Evolutionary conservation across 2,888 invertebrate genomes (phyloP).

Genomic region (Dorcus hopei): DNA sequence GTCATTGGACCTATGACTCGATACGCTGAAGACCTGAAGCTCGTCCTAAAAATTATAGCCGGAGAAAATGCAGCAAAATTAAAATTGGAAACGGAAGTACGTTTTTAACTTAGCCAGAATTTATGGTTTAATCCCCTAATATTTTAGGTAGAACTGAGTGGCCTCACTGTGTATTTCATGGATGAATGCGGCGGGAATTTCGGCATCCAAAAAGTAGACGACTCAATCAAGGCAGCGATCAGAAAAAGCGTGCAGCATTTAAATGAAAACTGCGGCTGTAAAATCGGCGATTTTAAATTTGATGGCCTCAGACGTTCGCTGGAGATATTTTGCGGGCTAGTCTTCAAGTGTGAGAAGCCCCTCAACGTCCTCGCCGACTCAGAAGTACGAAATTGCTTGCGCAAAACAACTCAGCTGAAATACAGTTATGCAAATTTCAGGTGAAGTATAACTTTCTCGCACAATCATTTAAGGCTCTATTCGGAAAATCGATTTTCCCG

Average conservation of each 20-base stretch:
- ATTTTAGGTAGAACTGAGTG: conserved; percentile 31
- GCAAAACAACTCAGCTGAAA: background rate
- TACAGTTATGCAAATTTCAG: conserved; percentile 31
- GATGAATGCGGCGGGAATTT: conserved; percentile 57
- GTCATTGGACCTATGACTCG: conserved; percentile 73
- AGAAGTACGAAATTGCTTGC: conserved; percentile 1
- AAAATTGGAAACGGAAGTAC: conserved; percentile 53
- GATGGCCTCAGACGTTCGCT: conserved; percentile 12
- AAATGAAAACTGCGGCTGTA: conserved; percentile 49
- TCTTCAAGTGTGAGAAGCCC: conserved; percentile 4
- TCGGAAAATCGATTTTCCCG: conserved; percentile 48
- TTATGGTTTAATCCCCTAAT: background rate
- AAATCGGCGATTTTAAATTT: conserved; percentile 21
- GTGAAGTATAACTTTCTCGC: conserved; percentile 36
- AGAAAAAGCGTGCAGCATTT: conserved; percentile 53
- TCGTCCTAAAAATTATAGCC: conserved; percentile 63
- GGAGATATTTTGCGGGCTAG: conserved; percentile 26
- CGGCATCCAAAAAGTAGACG: conserved; percentile 53
- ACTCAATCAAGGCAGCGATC: conserved; percentile 54
- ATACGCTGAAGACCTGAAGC: conserved; percentile 70
- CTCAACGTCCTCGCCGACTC: conserved; percentile 6
- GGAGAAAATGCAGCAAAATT: conserved; percentile 49
- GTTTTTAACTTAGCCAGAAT: background rate
- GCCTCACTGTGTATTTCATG: conserved; percentile 53
- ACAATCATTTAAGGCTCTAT: conserved; percentile 22